Evolutionary conservation across 2,888 invertebrate species (phyloP).

Genomic region (Anoplius nigerrimus): DNA sequence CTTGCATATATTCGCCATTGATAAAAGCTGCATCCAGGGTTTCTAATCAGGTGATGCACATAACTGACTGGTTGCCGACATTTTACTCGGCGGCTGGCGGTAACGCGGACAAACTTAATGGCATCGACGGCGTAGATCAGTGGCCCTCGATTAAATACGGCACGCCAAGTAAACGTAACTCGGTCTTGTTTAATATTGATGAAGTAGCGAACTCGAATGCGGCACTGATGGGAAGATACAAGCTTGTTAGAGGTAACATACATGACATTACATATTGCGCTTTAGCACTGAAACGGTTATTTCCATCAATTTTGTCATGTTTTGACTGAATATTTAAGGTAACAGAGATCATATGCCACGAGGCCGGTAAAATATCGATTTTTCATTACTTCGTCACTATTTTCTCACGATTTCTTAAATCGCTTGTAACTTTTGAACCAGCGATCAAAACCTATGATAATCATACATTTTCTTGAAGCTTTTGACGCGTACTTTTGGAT

Average conservation of each 20-base stretch:
- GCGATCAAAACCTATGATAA: too few relatives aligned
- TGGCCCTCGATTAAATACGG: constrained; percentile 64
- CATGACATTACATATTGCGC: constrained; percentile 40
- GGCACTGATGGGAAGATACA: constrained; percentile 57
- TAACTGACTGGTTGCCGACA: constrained; percentile 91
- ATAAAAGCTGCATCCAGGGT: constrained; percentile 77
- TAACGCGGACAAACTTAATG: constrained; percentile 65
- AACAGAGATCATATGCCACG: too few relatives aligned
- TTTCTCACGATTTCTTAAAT: too few relatives aligned
- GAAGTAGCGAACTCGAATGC: constrained; percentile 70
- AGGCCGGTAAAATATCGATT: too few relatives aligned
- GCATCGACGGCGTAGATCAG: constrained; percentile 76
- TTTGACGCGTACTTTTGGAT: too few relatives aligned
- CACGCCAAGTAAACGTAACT: constrained; percentile 76
- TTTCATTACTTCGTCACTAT: too few relatives aligned
- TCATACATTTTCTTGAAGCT: too few relatives aligned
- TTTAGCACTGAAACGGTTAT: too few relatives aligned
- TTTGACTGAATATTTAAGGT: too few relatives aligned
- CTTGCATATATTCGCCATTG: constrained; percentile 85
- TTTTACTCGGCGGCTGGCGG: constrained; percentile 74
- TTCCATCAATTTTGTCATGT: too few relatives aligned
- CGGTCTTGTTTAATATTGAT: constrained; percentile 85
- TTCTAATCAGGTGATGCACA: constrained; percentile 82
- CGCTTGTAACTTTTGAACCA: too few relatives aligned
- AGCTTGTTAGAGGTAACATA: constrained; percentile 62